A percentile compares a stretch with the other conserved stretches of the same genome.
Evolutionary conservation across 2,113 vertebrate species (phyloP).

Genomic region (Pyrgilauda ruficollis): DNA sequence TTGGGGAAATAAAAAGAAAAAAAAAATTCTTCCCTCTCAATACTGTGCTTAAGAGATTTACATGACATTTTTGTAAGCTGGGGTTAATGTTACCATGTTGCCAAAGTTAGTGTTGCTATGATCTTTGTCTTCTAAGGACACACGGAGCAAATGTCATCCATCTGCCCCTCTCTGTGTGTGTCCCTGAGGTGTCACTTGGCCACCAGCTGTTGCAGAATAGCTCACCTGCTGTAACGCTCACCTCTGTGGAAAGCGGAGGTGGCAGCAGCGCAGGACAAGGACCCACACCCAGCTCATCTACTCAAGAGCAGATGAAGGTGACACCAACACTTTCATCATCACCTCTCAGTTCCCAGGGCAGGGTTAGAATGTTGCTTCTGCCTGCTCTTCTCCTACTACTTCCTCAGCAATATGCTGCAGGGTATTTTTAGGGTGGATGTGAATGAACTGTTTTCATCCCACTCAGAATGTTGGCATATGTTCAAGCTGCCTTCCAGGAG

Average conservation of each 20-base stretch:
- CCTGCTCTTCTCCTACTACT: not conserved
- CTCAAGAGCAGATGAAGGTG: not conserved
- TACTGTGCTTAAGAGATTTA: not conserved
- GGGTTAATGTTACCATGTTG: not conserved
- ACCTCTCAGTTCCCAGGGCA: not conserved
- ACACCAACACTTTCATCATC: not conserved
- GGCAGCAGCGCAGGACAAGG: not conserved
- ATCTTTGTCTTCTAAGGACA: not conserved
- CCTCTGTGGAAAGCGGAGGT: not conserved
- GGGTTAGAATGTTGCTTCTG: not conserved
- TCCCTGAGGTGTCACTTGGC: not conserved
- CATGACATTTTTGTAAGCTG: not conserved
- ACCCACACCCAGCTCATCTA: not conserved
- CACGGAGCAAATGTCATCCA: not conserved
- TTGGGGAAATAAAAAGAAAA: not conserved
- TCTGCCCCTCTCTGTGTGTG: accelerated
- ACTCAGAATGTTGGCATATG: conserved; percentile 4
- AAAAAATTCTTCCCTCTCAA: not conserved
- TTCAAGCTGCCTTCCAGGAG: conserved; percentile 1
- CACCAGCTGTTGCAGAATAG: not conserved
- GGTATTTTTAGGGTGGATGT: conserved; percentile 33
- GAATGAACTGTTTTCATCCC: conserved; percentile 22
- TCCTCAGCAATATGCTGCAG: conserved; percentile 25
- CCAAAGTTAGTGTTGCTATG: not conserved
- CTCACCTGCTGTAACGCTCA: not conserved